phyloP scores from a whole-genome alignment of 1,140 invertebrate genomes.

The Pemphigus obesinymphae region DNA sequence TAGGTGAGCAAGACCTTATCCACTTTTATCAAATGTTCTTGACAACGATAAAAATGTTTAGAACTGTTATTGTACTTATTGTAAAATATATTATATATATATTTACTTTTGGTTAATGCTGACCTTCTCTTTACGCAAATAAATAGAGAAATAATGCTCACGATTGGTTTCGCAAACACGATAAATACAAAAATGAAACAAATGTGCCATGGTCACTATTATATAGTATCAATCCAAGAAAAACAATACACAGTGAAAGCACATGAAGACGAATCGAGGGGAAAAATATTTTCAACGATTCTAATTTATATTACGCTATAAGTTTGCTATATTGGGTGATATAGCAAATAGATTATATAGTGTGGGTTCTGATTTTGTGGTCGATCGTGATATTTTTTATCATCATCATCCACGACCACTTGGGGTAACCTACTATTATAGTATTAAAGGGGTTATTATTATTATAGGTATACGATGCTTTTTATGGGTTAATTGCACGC shows the following conservation, averaged over 20 bases:
- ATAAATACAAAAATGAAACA: conserved; percentile 30
- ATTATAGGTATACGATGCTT: neutral
- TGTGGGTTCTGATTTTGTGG: neutral
- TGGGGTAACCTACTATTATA: neutral
- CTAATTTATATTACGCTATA: neutral
- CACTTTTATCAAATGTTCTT: neutral
- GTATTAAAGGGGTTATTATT: no score
- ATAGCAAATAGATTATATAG: no score
- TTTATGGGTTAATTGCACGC: neutral
- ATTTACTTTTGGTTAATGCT: neutral
- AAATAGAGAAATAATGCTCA: conserved; percentile 20
- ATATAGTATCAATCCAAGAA: neutral
- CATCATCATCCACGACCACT: neutral
- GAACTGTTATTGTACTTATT: neutral
- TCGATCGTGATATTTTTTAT: neutral
- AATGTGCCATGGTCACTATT: conserved; percentile 36
- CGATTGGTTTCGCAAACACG: conserved; percentile 32
- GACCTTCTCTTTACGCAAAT: neutral
- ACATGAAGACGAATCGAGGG: conserved; percentile 4
- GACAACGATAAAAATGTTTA: neutral
- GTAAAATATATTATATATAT: neutral
- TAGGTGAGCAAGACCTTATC: neutral
- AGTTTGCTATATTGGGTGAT: neutral
- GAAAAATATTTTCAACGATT: neutral
- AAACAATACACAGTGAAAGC: conserved; percentile 32